Evolutionary conservation across 2,888 invertebrate species (phyloP).

Genomic region (Drosophila suboccidentalis): DNA sequence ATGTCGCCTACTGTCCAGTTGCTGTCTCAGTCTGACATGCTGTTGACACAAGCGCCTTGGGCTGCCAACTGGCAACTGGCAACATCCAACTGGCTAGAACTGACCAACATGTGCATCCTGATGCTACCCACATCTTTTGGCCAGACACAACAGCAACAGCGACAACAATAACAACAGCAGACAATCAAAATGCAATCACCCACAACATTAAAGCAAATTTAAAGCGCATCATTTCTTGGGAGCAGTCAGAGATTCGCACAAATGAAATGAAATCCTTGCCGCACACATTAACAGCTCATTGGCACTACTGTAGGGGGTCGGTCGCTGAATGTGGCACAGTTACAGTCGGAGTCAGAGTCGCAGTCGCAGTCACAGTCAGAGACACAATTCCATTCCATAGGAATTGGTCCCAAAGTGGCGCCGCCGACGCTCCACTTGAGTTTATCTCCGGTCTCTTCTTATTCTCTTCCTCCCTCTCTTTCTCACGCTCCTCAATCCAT

Average conservation of each 20-base stretch:
- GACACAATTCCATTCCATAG: constrained; percentile 15
- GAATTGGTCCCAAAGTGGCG: constrained; percentile 69
- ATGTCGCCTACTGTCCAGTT: constrained; percentile 74
- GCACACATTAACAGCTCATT: constrained; percentile 84
- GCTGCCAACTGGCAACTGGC: constrained; percentile 61
- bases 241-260: constrained; percentile 41
- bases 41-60: constrained; percentile 82
- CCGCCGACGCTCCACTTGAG: constrained; percentile 71
- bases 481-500: constrained; percentile 34
- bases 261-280: constrained; percentile 78
- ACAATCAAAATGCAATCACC: constrained; percentile 81
- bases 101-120: constrained; percentile 58
- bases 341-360: constrained; percentile 18
- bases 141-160: constrained; percentile 13
- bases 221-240: constrained; percentile 55
- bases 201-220: constrained; percentile 78
- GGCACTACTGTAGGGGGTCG: constrained; percentile 84
- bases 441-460: constrained; percentile 18
- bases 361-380: constrained; percentile 11
- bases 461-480: constrained; percentile 20
- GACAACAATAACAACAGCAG: constrained; percentile 10
- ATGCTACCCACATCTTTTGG: constrained; percentile 61
- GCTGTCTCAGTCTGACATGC: constrained; percentile 78
- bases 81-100: constrained; percentile 18
- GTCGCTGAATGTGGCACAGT: constrained; percentile 63